Evolutionary conservation across 2,888 invertebrate species (phyloP).

Genomic region (Girardia tigrina): DNA sequence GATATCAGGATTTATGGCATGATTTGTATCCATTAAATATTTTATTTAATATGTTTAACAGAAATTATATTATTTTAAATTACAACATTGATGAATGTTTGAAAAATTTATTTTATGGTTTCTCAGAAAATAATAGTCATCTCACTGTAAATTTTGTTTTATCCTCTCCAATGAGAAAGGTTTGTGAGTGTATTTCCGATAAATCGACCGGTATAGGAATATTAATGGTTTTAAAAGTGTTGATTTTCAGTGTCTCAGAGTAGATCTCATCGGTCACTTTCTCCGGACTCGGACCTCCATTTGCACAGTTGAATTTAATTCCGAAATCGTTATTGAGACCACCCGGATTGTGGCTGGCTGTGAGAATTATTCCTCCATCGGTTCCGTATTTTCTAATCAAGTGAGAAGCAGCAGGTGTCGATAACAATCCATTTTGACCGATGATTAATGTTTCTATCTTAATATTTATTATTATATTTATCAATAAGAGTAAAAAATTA

Average conservation of each 20-base stretch:
- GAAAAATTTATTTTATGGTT: too few species aligned
- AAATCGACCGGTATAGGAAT: background rate
- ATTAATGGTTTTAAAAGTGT: conserved; percentile 61
- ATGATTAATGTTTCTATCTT: conserved; percentile 70
- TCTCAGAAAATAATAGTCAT: too few species aligned
- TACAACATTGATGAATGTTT: too few species aligned
- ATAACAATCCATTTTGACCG: conserved; percentile 82
- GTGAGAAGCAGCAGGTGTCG: conserved; percentile 89
- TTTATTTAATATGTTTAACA: too few species aligned
- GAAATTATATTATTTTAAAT: too few species aligned
- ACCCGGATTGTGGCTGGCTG: conserved; percentile 98
- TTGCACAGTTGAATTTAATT: conserved; percentile 90
- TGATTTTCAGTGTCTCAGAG: conserved; percentile 64
- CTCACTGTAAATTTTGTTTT: background rate
- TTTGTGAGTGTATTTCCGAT: background rate
- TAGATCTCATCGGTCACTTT: conserved; percentile 73
- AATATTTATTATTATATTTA: too few species aligned
- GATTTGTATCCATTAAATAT: too few species aligned
- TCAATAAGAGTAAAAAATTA: too few species aligned
- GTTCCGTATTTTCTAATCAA: conserved; percentile 69
- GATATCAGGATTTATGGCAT: too few species aligned
- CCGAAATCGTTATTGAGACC: conserved; percentile 94
- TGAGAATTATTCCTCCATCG: conserved; percentile 81
- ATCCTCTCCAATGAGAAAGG: background rate
- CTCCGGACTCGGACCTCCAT: conserved; percentile 90